phyloP scores from a whole-genome alignment of 2,113 vertebrate genomes.

The Microtus ochrogaster region DNA sequence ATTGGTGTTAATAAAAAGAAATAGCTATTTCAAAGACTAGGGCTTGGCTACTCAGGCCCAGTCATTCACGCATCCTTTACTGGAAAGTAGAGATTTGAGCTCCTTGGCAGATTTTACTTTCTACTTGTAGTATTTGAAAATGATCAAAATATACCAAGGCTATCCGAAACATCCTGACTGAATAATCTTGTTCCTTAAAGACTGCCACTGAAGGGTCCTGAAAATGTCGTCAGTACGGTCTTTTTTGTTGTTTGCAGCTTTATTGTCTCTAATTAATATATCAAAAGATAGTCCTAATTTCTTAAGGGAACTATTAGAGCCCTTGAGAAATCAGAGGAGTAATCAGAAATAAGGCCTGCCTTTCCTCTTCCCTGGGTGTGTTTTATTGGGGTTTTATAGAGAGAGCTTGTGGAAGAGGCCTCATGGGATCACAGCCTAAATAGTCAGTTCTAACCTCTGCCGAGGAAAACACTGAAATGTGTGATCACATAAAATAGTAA shows the following conservation, averaged over 20 bases:
- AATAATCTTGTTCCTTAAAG: not conserved
- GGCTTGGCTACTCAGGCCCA: not conserved
- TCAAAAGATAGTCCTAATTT: not conserved
- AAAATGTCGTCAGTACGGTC: not conserved
- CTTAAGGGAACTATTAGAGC: not conserved
- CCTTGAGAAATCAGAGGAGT: not conserved
- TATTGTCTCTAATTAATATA: not conserved
- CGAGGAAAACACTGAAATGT: not conserved
- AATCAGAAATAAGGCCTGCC: not conserved
- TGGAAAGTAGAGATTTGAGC: constrained; percentile 33
- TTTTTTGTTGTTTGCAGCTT: not conserved
- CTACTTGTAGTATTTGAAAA: not conserved
- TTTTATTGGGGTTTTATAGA: not conserved
- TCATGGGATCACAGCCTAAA: not conserved
- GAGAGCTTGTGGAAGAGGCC: not conserved
- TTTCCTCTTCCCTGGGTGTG: not conserved
- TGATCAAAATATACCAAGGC: not conserved
- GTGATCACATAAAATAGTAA: not conserved
- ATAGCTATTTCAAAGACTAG: constrained; percentile 31
- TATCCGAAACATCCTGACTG: not conserved
- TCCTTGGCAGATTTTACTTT: not conserved
- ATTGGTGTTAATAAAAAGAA: constrained; percentile 19
- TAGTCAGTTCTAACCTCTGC: not conserved
- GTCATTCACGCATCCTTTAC: not conserved
- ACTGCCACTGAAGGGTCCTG: not conserved